Base-by-base conservation (phyloP, 23 tunicate genomes). In the Trididemnum clinides region DNA sequence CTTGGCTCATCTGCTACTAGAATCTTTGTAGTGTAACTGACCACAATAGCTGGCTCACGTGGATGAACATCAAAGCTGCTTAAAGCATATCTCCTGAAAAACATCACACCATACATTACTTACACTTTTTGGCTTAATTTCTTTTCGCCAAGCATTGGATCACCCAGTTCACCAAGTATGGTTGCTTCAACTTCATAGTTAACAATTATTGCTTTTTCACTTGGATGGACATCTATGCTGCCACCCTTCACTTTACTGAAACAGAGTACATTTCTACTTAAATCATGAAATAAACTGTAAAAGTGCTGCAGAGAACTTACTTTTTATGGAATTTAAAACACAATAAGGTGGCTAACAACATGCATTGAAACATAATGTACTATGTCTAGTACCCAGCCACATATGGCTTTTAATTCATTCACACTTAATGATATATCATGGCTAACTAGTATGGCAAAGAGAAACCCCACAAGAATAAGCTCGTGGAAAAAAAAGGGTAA, bases 161-260 rank as follows among this genome's bases (percentile, higher is more conserved):
- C 90, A 7, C 98, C 98, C 35, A 88, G 80, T 77, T 94, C 98
- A 21, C 98, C 98, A 64, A 94, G 74, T 0, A 94, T 94, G 30
- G 93, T 89, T 15, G 98, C 98, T 86, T 94, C 98, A n/a, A 94
- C 94, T 76, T 94, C 98, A 85, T 94, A 94, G 72, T 94, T 85
- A 5, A 94, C 98, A 85, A 94, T 71, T 57, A 94, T 86, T 35
- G 98, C 98, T 82, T 89, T 92, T 77, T 94, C 98, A 49, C 90
- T 85, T 28, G 98, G 98, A 70, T 94, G 98, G 6, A 94, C 98
- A 64, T 94, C 98, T 58, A 94, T 88, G 71, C 77, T 84, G 1
- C 98, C 98, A 51, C 91, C 93, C 85, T 94, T 94, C 0, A 94
- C 98, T 89, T 94, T 94, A 21, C 98, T 94, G 76, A 73, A 73